A percentile compares a stretch with the other conserved stretches of the same genome.
phyloP scores from a whole-genome alignment of 2,888 invertebrate species.

The Cantharis rufa region DNA sequence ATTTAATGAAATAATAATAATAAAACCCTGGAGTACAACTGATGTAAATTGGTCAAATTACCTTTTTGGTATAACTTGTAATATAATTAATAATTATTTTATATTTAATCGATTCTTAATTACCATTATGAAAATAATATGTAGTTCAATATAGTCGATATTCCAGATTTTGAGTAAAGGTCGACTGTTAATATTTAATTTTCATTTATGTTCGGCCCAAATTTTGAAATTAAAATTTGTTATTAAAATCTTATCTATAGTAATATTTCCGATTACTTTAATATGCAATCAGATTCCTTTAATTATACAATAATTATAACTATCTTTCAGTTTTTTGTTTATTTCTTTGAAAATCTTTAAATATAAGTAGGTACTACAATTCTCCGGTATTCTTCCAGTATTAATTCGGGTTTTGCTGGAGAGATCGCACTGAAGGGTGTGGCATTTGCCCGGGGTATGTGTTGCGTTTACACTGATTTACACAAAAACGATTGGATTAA shows the following conservation, averaged over 20 bases:
- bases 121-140: background rate
- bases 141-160: background rate
- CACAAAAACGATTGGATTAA: constrained; percentile 16
- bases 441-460: constrained; percentile 36
- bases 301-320: background rate
- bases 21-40: background rate
- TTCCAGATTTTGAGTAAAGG: background rate
- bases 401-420: constrained; percentile 33
- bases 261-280: background rate
- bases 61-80: background rate
- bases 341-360: constrained; percentile 8
- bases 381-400: constrained; percentile 23
- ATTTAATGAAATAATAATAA: too few relatives aligned
- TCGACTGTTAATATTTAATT: background rate
- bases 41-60: background rate
- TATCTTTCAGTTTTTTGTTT: background rate
- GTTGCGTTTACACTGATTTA: constrained; percentile 24
- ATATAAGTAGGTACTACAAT: constrained; percentile 10
- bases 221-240: background rate
- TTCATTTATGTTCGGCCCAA: background rate
- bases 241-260: background rate
- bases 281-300: background rate
- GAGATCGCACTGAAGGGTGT: constrained; percentile 36
- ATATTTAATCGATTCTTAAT: background rate
- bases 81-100: background rate